Conservation (phyloP, 2,888 invertebrate species). For the Luperina testacea region DNA sequence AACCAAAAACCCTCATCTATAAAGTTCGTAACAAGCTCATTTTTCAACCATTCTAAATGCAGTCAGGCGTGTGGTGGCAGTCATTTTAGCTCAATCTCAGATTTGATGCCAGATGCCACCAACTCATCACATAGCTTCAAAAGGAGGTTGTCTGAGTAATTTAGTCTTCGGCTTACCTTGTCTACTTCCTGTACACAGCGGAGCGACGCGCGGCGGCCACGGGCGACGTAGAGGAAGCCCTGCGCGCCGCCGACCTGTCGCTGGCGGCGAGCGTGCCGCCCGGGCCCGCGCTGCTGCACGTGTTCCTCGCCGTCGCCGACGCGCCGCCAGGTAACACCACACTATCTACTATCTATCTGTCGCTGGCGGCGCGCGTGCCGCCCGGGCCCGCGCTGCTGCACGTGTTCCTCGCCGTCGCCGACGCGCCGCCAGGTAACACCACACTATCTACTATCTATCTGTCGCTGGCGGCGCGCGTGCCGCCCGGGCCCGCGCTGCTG, state of each 20-base stretch:
- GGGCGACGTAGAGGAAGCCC: slow-evolving; percentile 76
- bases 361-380: too few species aligned
- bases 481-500: too few species aligned
- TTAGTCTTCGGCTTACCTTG: neutral
- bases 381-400: too few species aligned
- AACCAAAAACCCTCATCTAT: neutral
- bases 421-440: too few species aligned
- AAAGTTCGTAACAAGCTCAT: neutral
- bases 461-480: too few species aligned
- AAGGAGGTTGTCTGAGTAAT: neutral
- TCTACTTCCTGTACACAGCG: slow-evolving; percentile 68
- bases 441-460: too few species aligned
- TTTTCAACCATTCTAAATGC: too few species aligned
- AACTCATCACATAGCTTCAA: neutral
- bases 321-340: slow-evolving; percentile 73
- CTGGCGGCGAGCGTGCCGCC: slow-evolving; percentile 82
- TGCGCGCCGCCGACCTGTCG: slow-evolving; percentile 85
- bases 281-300: slow-evolving; percentile 72
- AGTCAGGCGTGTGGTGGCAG: too few species aligned
- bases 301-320: slow-evolving; percentile 73
- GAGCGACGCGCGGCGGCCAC: slow-evolving; percentile 75
- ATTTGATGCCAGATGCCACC: too few species aligned
- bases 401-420: too few species aligned
- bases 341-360: neutral
- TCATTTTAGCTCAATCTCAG: too few species aligned